These are phyloP conservation scores for Aphelenchoides fujianensis DNA, from an alignment of 1,140 invertebrate species.

Conservation along the genomic window DNA sequence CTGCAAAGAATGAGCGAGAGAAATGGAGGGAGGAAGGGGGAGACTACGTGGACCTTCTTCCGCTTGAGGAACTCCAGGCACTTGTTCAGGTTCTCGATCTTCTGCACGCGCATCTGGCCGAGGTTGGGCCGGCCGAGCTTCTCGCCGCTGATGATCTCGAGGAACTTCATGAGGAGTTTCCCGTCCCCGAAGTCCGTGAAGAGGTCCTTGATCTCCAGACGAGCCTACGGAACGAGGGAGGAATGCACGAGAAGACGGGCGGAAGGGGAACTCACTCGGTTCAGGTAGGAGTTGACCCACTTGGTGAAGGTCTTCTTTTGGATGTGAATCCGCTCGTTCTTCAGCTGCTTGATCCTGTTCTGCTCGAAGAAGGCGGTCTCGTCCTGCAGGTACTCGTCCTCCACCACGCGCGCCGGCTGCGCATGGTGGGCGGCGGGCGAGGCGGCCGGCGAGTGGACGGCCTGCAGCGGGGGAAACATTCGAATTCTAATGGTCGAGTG, in stretches of 20 bases:
- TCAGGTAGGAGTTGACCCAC: constrained; percentile 98
- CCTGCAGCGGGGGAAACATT: not conserved
- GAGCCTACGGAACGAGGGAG: constrained; percentile 64
- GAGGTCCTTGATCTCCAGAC: constrained; percentile 93
- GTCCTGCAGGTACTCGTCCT: constrained; percentile 43
- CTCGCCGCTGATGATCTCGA: constrained; percentile 98
- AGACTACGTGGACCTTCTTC: constrained; percentile 54
- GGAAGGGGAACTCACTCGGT: constrained; percentile 73
- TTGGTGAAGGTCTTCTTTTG: constrained; percentile 99
- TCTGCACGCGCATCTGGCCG: constrained; percentile 94
- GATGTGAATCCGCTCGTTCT: constrained; percentile 91
- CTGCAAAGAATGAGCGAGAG: constrained; percentile 66
- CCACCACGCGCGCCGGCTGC: not conserved
- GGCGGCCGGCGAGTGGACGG: not conserved
- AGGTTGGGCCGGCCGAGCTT: constrained; percentile 92
- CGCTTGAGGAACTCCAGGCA: constrained; percentile 90
- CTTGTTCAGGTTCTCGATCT: constrained; percentile 99
- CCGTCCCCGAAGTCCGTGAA: constrained; percentile 94
- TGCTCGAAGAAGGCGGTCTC: constrained; percentile 52
- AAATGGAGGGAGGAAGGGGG: not conserved
- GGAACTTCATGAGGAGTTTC: constrained; percentile 85
- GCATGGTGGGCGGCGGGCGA: constrained; percentile 14
- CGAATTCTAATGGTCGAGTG: no score
- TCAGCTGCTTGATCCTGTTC: constrained; percentile 76
- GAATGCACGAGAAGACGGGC: constrained; percentile 14